phyloP scores from a whole-genome alignment of 1,140 invertebrate species.

The Drosophila takahashii region DNA sequence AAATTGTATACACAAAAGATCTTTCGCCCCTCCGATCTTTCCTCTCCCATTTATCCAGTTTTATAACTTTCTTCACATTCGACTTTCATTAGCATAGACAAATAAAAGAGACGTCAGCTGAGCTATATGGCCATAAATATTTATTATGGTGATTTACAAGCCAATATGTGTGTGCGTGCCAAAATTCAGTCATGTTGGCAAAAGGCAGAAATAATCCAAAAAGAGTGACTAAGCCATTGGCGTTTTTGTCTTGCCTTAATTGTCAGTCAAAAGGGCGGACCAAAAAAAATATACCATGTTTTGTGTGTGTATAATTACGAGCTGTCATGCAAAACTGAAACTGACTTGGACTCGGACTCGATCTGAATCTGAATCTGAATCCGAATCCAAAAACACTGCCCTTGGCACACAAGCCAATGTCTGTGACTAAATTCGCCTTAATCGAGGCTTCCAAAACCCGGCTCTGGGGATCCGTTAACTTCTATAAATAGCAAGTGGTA shows the following conservation, averaged over 20 bases:
- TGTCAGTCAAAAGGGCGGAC: constrained; percentile 34
- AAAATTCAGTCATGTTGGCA: constrained; percentile 51
- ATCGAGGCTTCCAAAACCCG: constrained; percentile 43
- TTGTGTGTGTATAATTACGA: constrained; percentile 54
- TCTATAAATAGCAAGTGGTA: constrained; percentile 38
- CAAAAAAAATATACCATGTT: constrained; percentile 27
- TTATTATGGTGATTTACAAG: constrained; percentile 59
- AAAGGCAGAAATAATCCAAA: constrained; percentile 31
- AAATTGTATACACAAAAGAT: constrained; percentile 35
- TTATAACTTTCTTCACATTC: constrained; percentile 67
- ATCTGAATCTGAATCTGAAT: constrained; percentile 26
- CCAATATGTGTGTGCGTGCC: constrained; percentile 1
- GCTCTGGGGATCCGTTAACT: constrained; percentile 49
- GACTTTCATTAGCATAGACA: constrained; percentile 51
- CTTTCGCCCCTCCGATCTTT: background rate
- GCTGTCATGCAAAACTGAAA: constrained; percentile 50
- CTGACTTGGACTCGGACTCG: constrained; percentile 23
- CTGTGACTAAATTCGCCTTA: constrained; percentile 73
- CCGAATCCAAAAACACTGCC: constrained; percentile 42
- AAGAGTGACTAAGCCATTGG: constrained; percentile 58
- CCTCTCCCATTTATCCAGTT: background rate
- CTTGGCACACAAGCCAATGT: constrained; percentile 70
- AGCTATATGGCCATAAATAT: constrained; percentile 52
- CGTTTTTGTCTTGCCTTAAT: constrained; percentile 45
- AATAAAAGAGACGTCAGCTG: constrained; percentile 8